Percentiles rank a stretch among this genome's conserved stretches.
phyloP scores from a whole-genome alignment of 2,888 invertebrate genomes.

The Cyaniris semiargus region DNA sequence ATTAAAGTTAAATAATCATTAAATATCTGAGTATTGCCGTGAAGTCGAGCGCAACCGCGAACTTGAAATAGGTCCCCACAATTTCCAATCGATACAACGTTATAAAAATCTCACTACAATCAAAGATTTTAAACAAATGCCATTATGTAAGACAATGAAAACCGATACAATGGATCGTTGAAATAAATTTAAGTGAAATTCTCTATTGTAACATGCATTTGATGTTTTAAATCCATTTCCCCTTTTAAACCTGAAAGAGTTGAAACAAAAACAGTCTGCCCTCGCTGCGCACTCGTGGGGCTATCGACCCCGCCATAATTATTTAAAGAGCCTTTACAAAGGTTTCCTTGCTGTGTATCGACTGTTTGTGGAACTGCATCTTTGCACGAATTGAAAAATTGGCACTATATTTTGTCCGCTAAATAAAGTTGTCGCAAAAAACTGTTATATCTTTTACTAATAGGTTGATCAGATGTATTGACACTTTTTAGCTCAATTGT shows the following conservation, averaged over 20 bases:
- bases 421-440: too few relatives aligned
- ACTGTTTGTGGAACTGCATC: neutral
- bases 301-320: constrained; percentile 32
- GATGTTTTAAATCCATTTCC: constrained; percentile 21
- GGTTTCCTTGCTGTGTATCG: constrained; percentile 19
- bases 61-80: neutral
- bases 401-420: too few relatives aligned
- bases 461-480: too few relatives aligned
- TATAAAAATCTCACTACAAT: neutral
- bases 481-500: too few relatives aligned
- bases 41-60: neutral
- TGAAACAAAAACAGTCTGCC: constrained; percentile 41
- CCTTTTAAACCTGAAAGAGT: constrained; percentile 34
- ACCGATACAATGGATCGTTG: constrained; percentile 8
- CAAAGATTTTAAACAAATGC: constrained; percentile 14
- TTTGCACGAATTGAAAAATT: neutral
- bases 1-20: too few relatives aligned
- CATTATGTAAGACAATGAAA: constrained; percentile 12
- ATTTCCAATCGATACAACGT: neutral
- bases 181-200: constrained; percentile 2
- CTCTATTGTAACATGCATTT: constrained; percentile 13
- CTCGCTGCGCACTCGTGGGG: constrained; percentile 37
- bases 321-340: constrained; percentile 31
- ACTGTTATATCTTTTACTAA: too few relatives aligned
- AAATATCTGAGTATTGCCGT: too few relatives aligned